phyloP scores from a whole-genome alignment of 2,888 invertebrate genomes.

The Catonia carolina region DNA sequence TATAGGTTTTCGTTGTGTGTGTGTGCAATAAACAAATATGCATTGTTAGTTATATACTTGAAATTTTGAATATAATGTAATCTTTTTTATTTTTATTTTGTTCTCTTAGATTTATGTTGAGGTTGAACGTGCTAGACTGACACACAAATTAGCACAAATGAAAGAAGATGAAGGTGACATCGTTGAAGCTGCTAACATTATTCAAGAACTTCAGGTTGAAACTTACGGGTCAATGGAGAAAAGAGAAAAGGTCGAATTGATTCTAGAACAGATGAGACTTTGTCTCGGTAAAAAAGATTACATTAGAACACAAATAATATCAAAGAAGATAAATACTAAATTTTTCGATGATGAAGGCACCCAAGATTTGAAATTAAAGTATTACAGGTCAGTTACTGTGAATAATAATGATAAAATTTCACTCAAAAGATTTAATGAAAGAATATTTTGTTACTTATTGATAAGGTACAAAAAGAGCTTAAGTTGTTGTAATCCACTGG shows the following conservation, averaged over 20 bases:
- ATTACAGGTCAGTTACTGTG: conserved; percentile 49
- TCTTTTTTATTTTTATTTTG: too few species aligned
- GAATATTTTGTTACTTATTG: too few species aligned
- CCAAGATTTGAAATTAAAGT: conserved; percentile 64
- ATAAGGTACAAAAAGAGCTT: too few species aligned
- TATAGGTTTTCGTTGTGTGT: too few species aligned
- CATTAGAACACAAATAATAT: conserved; percentile 95
- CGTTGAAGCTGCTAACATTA: conserved; percentile 83
- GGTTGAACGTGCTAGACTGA: conserved; percentile 93
- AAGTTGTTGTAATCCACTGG: too few species aligned
- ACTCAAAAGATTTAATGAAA: too few species aligned
- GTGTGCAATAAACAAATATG: too few species aligned
- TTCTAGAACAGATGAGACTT: conserved; percentile 96
- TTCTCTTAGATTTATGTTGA: conserved; percentile 99
- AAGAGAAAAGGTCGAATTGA: conserved; percentile 89
- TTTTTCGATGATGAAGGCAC: conserved; percentile 87
- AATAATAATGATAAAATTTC: too few species aligned
- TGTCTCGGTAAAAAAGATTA: conserved; percentile 94
- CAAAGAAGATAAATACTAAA: conserved; percentile 95
- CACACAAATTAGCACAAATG: conserved; percentile 79
- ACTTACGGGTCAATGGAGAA: conserved; percentile 99
- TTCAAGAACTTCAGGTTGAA: conserved; percentile 94
- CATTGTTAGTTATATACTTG: too few species aligned
- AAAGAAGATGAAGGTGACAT: conserved; percentile 78
- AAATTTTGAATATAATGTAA: too few species aligned